Evolutionary conservation across 2,888 invertebrate genomes (phyloP).

Genomic region (Fragum fragum): DNA sequence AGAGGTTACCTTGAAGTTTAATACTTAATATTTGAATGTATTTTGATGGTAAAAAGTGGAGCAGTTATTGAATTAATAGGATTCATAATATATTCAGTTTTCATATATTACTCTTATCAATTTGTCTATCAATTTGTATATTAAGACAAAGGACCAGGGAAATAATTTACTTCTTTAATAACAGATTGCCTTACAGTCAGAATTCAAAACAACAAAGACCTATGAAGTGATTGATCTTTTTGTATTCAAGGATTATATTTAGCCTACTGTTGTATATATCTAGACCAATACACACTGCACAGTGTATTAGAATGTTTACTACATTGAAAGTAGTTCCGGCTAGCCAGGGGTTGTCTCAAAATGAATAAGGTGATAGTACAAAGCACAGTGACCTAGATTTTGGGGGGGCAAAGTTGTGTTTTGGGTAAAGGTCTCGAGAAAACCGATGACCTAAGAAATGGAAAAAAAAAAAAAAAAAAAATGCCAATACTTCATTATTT

Average conservation of each 20-base stretch:
- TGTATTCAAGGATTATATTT: constrained; percentile 24
- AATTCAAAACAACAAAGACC: constrained; percentile 6
- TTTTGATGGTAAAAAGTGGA: no score
- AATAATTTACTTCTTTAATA: not conserved
- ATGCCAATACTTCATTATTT: no score
- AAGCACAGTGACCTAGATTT: constrained; percentile 58
- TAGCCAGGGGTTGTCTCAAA: constrained; percentile 58
- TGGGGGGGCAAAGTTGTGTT: not conserved
- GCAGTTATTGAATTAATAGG: no score
- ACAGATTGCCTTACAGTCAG: not conserved
- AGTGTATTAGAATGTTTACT: constrained; percentile 65
- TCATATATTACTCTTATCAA: no score
- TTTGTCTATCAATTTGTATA: no score
- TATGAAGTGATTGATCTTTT: constrained; percentile 9
- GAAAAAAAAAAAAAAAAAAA: no score
- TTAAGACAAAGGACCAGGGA: not conserved
- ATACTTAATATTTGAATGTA: no score
- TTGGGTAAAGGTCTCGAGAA: no score
- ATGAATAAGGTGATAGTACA: constrained; percentile 30
- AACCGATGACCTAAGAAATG: no score
- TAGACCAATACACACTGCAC: constrained; percentile 42
- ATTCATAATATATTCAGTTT: no score
- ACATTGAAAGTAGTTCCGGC: constrained; percentile 66
- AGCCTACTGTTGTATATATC: constrained; percentile 16
- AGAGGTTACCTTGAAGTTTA: no score